Evolutionary conservation across 2,113 vertebrate species (phyloP).

Genomic region (Mesitornis unicolor): DNA sequence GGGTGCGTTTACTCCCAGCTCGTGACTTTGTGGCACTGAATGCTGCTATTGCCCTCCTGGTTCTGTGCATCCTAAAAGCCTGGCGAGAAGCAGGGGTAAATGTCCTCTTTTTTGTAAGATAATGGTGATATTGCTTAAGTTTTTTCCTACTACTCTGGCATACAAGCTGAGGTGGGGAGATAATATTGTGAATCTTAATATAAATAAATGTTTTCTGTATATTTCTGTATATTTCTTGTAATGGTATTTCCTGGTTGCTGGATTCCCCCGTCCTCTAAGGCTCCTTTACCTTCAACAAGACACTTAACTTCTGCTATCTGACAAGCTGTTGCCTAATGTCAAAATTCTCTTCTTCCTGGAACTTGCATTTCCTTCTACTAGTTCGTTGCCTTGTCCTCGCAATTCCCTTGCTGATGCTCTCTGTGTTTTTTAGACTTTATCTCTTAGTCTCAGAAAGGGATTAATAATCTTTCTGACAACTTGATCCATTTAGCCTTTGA

Average conservation of each 20-base stretch:
- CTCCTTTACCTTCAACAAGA: background rate
- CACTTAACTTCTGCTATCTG: background rate
- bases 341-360: background rate
- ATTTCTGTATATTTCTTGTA: background rate
- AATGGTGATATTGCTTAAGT: background rate
- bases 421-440: background rate
- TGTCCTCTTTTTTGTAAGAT: no score
- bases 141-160: background rate
- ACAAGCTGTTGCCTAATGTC: background rate
- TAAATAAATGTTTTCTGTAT: background rate
- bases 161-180: background rate
- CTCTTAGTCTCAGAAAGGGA: background rate
- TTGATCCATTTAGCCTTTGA: no score
- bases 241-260: background rate
- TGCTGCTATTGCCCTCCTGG: background rate
- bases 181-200: background rate
- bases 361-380: background rate
- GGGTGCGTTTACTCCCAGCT: background rate
- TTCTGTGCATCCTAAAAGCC: rapidly evolving
- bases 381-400: background rate
- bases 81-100: no score
- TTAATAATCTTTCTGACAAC: no score
- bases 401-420: background rate
- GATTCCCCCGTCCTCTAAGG: background rate
- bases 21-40: background rate